Conservation (phyloP, 64 coral and sea anemone genomes). For the Montipora efflorescens region DNA sequence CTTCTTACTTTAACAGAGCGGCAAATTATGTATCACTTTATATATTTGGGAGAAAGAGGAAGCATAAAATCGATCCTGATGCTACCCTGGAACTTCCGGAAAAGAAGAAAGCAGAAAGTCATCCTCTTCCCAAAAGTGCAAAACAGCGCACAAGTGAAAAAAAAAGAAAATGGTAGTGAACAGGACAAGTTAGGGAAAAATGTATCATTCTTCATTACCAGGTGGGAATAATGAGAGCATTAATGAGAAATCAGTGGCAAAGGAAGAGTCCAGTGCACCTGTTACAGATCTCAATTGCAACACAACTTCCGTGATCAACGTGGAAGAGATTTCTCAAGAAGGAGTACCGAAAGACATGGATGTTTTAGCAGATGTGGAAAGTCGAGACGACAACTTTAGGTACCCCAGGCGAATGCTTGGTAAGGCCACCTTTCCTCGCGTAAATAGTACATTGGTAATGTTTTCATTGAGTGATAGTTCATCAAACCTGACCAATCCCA, state of each 20-base stretch:
- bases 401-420: slow-evolving; percentile 4
- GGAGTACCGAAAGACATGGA: neutral
- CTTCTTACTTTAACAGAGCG: slow-evolving; percentile 36
- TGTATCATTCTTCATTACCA: slow-evolving; percentile 24
- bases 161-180: neutral
- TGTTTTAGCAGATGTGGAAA: neutral
- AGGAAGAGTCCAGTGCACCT: neutral
- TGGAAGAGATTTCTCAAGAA: neutral
- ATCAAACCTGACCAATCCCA: neutral
- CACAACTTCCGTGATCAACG: neutral
- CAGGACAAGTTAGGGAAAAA: slow-evolving; percentile 22
- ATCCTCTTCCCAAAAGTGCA: neutral
- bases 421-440: neutral
- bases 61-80: slow-evolving; percentile 37
- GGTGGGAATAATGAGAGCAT: neutral
- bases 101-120: slow-evolving; percentile 24
- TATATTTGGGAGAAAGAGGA: slow-evolving; percentile 35
- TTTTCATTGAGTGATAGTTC: neutral
- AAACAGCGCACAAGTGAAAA: neutral
- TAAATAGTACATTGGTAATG: neutral
- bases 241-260: slow-evolving; percentile 5
- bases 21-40: slow-evolving; percentile 3
- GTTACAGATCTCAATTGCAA: neutral
- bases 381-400: slow-evolving; percentile 17
- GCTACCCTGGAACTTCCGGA: neutral